These are phyloP conservation scores for Ancistrus triradiatus DNA, from an alignment of 2,113 vertebrate species.

Conservation along the genomic window DNA sequence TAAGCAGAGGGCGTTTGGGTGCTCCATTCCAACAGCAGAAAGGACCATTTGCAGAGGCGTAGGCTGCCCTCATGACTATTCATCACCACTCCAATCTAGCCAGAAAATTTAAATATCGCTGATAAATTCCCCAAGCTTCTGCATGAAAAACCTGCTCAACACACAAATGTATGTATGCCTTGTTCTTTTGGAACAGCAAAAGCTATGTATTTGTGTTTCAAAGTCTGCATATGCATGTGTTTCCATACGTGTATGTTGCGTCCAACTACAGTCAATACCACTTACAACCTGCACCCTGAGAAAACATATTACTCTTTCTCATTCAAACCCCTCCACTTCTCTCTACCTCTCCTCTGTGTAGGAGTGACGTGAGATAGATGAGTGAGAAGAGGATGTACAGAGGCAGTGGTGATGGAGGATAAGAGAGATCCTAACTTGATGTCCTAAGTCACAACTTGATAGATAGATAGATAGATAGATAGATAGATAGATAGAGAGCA, in stretches of 20 bases:
- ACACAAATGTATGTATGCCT: neutral
- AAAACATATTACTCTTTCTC: neutral
- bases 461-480: neutral
- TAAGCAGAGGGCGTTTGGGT: conserved; percentile 12
- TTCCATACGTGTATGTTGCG: neutral
- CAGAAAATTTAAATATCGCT: neutral
- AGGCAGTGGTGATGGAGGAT: conserved; percentile 1
- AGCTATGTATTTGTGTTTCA: neutral
- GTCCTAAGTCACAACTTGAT: neutral
- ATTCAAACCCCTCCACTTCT: neutral
- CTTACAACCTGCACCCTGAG: neutral
- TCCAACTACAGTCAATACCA: neutral
- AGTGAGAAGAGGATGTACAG: neutral
- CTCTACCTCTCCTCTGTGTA: conserved; percentile 11
- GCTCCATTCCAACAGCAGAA: conserved; percentile 19
- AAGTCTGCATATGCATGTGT: conserved; percentile 2
- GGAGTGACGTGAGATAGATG: conserved; percentile 1
- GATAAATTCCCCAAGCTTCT: conserved; percentile 5
- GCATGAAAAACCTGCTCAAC: conserved; percentile 4
- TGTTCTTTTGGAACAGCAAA: neutral
- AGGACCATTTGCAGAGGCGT: conserved; percentile 15
- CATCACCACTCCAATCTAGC: conserved; percentile 13
- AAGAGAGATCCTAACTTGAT: neutral
- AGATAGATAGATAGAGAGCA: no score
- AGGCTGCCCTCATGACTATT: conserved; percentile 17